Evolutionary conservation across 2,888 invertebrate genomes (phyloP), one percentile per base, ranked within the genome.

Genomic region (Melanostoma scalare): DNA sequence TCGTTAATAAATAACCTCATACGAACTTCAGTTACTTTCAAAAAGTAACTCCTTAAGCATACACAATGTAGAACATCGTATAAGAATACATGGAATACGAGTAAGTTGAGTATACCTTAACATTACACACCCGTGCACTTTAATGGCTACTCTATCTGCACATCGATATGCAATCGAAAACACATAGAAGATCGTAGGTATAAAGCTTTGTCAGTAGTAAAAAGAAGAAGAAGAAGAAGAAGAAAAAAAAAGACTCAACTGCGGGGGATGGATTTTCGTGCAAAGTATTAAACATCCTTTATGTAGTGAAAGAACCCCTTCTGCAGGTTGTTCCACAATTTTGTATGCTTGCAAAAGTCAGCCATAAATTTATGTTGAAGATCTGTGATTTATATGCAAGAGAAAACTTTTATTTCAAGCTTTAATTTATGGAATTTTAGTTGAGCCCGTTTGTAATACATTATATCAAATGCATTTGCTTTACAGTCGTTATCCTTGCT

Each of bases 301-400:
- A 58, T 20, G n/a, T 6, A 33, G 60, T 31, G 58, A 52, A 58
- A 42, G 69, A 82, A 78, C 73, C 78, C 78, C 72, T 46, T 69
- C 31, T 56, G 20, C 31, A 48, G n/a, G 44, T 55, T 35, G 20
- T 31, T 40, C n/a, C 65, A 55, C 77, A 48, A 20, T 20, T 20
- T 55, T 44, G 53, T 46, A 61, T 30, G 36, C 68, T 40, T 53
- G 87, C 86, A 88, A 87, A 89, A 89, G 89, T 88, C 87, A 88
- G 88, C 88, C 89, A 89, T 89, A 90, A 90, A 90, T 90, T 90
- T 89, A 90, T 89, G 90, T 90, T 90, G 90, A 90, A 89, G 89
- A 90, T 89, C 90, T 89, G 89, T 90, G 90, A 90, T 90, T 90
- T 90, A 90, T 90, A 85, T 76, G 85, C 86, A 69, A 80, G 85